A percentile compares a stretch with the other conserved stretches of the same genome.
Evolutionary conservation across 2,888 invertebrate genomes (phyloP).

Genomic region (Sarcophaga subvicina): DNA sequence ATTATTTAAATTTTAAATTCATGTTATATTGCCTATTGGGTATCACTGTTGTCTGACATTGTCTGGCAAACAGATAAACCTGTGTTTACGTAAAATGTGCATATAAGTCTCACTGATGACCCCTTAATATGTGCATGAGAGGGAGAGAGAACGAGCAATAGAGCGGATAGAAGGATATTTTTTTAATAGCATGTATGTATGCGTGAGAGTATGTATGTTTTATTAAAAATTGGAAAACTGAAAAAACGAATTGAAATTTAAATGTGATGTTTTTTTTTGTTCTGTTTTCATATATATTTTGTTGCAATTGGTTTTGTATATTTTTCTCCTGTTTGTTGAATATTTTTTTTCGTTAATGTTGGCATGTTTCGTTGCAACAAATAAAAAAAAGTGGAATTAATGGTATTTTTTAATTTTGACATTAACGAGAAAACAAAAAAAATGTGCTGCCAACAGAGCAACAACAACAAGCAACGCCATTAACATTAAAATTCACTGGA

Average conservation of each 20-base stretch:
- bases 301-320: too few species aligned
- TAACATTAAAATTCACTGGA: constrained; percentile 41
- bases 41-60: too few species aligned
- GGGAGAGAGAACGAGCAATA: too few species aligned
- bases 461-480: constrained; percentile 17
- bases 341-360: background rate
- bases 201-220: constrained; percentile 18
- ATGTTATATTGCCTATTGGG: too few species aligned
- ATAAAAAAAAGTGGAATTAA: constrained; percentile 19
- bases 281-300: background rate
- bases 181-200: background rate
- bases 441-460: background rate
- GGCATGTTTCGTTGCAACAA: constrained; percentile 40
- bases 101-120: too few species aligned
- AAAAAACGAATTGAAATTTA: constrained; percentile 25
- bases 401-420: constrained; percentile 55
- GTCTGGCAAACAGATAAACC: too few species aligned
- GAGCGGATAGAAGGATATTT: too few species aligned
- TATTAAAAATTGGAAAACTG: background rate
- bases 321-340: background rate
- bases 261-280: background rate
- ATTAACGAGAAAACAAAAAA: constrained; percentile 37
- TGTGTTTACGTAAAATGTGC: too few species aligned
- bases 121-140: too few species aligned
- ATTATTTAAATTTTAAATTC: too few species aligned